A percentile compares a stretch with the other conserved stretches of the same genome.
Conservation (phyloP, 2,888 invertebrate genomes). For the Idaea straminata region DNA sequence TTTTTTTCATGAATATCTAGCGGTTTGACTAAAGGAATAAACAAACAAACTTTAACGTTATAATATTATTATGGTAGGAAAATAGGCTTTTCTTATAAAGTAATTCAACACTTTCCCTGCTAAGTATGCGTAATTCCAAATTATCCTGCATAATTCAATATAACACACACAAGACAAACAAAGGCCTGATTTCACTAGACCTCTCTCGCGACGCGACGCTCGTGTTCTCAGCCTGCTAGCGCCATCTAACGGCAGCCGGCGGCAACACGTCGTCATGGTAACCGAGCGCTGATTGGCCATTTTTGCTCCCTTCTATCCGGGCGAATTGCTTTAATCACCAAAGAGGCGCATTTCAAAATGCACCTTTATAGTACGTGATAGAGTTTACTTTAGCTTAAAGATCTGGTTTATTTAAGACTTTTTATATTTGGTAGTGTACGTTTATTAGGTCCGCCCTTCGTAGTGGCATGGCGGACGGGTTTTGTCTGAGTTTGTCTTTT, state of each 20-base stretch:
- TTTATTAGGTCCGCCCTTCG: constrained; percentile 74
- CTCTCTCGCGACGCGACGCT: background rate
- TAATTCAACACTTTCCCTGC: background rate
- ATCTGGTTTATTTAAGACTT: constrained; percentile 31
- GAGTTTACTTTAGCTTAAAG: constrained; percentile 45
- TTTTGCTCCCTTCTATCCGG: constrained; percentile 39
- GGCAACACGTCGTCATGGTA: constrained; percentile 62
- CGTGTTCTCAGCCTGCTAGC: constrained; percentile 23
- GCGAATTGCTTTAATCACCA: constrained; percentile 48
- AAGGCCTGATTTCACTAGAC: background rate
- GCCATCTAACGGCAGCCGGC: constrained; percentile 60
- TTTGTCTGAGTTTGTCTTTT: constrained; percentile 55
- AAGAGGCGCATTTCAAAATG: constrained; percentile 43
- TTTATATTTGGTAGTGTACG: constrained; percentile 31
- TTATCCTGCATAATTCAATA: background rate
- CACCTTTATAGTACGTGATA: constrained; percentile 41
- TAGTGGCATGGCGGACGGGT: constrained; percentile 69
- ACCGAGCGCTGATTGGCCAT: constrained; percentile 75
- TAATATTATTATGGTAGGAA: no score
- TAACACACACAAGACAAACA: background rate
- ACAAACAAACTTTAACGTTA: no score
- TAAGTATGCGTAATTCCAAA: background rate
- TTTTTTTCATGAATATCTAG: no score
- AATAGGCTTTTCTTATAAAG: background rate
- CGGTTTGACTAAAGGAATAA: no score